Evolutionary conservation across 2,113 vertebrate genomes (phyloP).

Genomic region (Ginglymostoma cirratum): DNA sequence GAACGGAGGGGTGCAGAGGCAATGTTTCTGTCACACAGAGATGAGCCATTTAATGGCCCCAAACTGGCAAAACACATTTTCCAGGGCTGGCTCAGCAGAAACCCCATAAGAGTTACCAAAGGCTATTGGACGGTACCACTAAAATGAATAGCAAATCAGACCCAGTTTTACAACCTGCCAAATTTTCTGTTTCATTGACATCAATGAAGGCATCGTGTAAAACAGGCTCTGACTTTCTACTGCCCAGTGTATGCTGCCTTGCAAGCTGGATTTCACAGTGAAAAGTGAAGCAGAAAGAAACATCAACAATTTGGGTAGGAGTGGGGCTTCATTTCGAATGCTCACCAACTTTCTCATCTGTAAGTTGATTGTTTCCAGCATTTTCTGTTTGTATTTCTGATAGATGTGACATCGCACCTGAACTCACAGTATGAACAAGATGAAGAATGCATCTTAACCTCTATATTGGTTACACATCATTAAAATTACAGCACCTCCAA

Average conservation of each 20-base stretch:
- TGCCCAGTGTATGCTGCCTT: too few relatives aligned
- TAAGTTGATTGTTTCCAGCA: neutral
- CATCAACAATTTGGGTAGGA: neutral
- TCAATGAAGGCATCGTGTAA: neutral
- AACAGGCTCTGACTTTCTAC: neutral
- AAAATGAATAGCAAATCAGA: neutral
- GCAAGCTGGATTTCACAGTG: neutral
- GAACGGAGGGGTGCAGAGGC: neutral
- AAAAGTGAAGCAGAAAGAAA: neutral
- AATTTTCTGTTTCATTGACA: neutral
- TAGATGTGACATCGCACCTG: too few relatives aligned
- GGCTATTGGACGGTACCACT: neutral
- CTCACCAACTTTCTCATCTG: neutral
- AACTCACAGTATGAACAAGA: neutral
- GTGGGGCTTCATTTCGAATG: neutral
- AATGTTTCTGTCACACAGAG: neutral
- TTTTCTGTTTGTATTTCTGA: neutral
- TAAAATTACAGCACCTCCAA: neutral
- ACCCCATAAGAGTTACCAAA: neutral
- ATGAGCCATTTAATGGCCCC: too few relatives aligned
- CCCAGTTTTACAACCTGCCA: neutral
- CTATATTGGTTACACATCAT: neutral
- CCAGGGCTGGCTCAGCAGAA: neutral
- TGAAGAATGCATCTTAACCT: neutral
- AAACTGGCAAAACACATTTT: neutral